These are phyloP conservation scores for Geophilus truncorum DNA, from an alignment of 2,888 invertebrate species.

Conservation along the genomic window DNA sequence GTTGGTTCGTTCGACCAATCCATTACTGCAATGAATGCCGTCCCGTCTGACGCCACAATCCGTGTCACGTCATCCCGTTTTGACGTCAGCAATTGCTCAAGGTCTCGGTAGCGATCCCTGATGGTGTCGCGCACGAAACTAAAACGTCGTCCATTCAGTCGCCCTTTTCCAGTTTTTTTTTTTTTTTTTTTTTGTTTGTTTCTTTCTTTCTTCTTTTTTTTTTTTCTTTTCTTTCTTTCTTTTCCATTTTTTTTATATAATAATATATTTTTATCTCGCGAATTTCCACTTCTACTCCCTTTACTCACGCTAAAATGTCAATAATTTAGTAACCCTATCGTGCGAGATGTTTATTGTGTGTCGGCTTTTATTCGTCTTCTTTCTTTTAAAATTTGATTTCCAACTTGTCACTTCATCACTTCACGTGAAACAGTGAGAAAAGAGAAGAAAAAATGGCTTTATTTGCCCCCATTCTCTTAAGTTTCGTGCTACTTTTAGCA, in stretches of 20 bases:
- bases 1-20: neutral
- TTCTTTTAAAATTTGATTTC: neutral
- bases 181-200: no score
- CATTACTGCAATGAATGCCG: neutral
- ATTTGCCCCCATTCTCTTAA: neutral
- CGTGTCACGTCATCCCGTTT: neutral
- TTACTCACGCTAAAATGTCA: neutral
- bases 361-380: no score
- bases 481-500: neutral
- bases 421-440: no score
- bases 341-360: neutral
- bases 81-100: no score
- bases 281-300: no score
- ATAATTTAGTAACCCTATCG: neutral
- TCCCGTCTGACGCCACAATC: neutral
- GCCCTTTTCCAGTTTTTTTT: no score
- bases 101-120: neutral
- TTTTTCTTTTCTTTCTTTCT: no score
- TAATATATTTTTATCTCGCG: no score
- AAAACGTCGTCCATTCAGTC: neutral
- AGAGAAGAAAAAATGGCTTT: neutral
- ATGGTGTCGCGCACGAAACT: neutral
- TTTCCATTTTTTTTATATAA: no score
- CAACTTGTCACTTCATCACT: neutral
- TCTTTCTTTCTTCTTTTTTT: no score